phyloP scores from a whole-genome alignment of 2,113 vertebrate species.

The Dendropsophus ebraccatus region DNA sequence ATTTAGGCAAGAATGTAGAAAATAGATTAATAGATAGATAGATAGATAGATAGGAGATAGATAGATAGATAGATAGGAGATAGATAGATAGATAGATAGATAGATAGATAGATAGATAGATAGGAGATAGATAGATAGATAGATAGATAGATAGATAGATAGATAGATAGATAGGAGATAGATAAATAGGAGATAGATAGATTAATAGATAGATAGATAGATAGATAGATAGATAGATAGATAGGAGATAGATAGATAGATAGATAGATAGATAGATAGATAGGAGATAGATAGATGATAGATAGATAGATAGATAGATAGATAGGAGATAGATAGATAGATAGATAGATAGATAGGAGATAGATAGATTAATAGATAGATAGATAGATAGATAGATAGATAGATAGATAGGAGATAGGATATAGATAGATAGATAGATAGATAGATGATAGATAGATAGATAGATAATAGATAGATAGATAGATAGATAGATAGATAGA shows the following conservation, averaged over 20 bases:
- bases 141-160: not conserved
- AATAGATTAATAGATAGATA: not conserved
- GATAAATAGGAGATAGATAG: too few species aligned
- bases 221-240: not conserved
- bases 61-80: not conserved
- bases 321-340: not conserved
- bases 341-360: not conserved
- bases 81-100: not conserved
- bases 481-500: not conserved
- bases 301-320: not conserved
- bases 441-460: too few species aligned
- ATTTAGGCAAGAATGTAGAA: too few species aligned
- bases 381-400: too few species aligned
- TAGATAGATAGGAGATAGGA: too few species aligned
- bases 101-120: conserved; percentile 16
- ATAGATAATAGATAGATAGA: too few species aligned
- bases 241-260: not conserved
- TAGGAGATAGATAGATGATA: not conserved
- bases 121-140: not conserved
- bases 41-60: not conserved
- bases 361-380: too few species aligned
- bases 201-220: too few species aligned
- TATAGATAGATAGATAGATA: too few species aligned
- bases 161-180: not conserved
- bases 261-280: not conserved